Base-by-base conservation (phyloP, 2,888 invertebrate genomes). In the Dichetophora obliterata region DNA sequence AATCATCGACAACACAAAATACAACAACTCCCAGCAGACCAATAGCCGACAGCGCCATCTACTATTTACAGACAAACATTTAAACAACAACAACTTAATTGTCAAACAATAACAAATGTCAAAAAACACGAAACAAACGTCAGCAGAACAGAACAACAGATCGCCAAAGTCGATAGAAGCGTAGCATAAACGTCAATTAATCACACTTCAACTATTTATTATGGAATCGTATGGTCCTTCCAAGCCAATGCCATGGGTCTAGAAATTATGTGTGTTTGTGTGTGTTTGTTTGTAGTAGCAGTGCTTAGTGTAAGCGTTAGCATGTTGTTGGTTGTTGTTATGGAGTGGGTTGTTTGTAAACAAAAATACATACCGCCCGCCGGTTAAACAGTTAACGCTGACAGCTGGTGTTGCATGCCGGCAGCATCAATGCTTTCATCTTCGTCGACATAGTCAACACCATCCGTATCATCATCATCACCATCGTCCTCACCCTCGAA, bases 401-500 rank as follows among this genome's bases (percentile, higher is more conserved):
- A 68, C 68, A 68, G 68, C 68, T 68, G 68, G 27, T 50, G 68
- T 19, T 22, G 31, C 54, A 54, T 16, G 9, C 34, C 71, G 50
- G 19, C 14, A 50, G 61, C 52, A 61, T 74, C 59, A 66, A 59
- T 71, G 54, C 5, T 59, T n/a, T 54, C 19, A 50, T 31, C 61
- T n/a, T 43, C 52, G 48, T 43, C 24, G 37, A 34, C 31, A 31
- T 11, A 19, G 16, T 4, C 65, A 43, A 73, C 75, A 50, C 57
- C 54, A 75, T 74, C 59, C 63, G 54, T 71, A 65, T 8, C 66
- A n/a, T 43, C 16, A 50, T 31, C 61, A 24, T 31, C 52, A 66
- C 27, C 24, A 31, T 37, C 78, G 75, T 71, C 78, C 75, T 78
- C 79, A 76, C 50, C 77, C 75, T 78, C 76, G 37, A n/a, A 48